A percentile compares a stretch with the other conserved stretches of the same genome.
Evolutionary conservation across 2,113 vertebrate species (phyloP).

Genomic region (Xiphophorus hellerii): DNA sequence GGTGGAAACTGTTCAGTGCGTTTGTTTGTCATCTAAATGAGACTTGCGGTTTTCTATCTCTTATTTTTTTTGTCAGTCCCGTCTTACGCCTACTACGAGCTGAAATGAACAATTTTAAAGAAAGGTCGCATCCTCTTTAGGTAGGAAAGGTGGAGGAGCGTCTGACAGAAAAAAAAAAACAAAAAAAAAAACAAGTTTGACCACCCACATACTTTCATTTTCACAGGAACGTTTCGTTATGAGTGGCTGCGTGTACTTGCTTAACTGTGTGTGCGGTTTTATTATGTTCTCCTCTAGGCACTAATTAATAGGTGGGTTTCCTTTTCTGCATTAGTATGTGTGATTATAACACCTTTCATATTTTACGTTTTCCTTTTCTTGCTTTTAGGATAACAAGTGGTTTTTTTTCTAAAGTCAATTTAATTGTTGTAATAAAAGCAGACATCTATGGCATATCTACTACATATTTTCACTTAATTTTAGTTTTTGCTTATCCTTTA

Average conservation of each 20-base stretch:
- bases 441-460: not conserved
- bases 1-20: not conserved
- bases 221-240: conserved; percentile 36
- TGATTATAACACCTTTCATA: not conserved
- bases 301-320: not conserved
- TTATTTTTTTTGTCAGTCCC: not conserved
- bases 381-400: not conserved
- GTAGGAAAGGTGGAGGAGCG: not conserved
- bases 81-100: not conserved
- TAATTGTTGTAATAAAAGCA: not conserved
- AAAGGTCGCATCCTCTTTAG: not conserved
- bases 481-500: not conserved
- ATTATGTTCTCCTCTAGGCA: not conserved
- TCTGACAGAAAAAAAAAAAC: not conserved
- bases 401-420: not conserved
- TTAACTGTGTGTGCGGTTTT: not conserved
- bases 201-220: conserved; percentile 58
- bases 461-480: not conserved
- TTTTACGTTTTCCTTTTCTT: not conserved
- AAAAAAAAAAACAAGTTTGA: not conserved
- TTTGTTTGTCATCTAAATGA: not conserved
- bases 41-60: not conserved
- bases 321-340: not conserved
- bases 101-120: not conserved
- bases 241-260: not conserved